These are phyloP conservation scores for Agonum fuliginosum DNA, from an alignment of 2,888 invertebrate genomes.

Conservation along the genomic window DNA sequence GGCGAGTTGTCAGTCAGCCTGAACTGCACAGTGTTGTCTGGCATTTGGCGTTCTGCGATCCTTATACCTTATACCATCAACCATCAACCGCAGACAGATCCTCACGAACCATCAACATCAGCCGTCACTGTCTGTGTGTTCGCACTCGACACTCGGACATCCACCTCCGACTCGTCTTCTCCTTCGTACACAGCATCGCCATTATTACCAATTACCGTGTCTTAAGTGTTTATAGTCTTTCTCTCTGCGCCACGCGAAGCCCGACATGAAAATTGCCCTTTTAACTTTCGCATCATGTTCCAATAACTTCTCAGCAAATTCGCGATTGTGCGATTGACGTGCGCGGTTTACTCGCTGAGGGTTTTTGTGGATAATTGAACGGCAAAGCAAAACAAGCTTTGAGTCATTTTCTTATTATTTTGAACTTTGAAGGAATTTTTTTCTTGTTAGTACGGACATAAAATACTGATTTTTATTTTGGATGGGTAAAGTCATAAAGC, in stretches of 20 bases:
- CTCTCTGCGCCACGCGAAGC: constrained; percentile 35
- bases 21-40: too few species aligned
- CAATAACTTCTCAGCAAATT: constrained; percentile 55
- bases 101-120: constrained; percentile 24
- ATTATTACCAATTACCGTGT: constrained; percentile 60
- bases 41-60: not conserved
- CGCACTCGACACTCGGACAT: constrained; percentile 5
- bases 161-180: constrained; percentile 24
- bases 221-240: constrained; percentile 60
- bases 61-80: constrained; percentile 34
- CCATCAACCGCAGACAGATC: constrained; percentile 1
- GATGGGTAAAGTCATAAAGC: too few species aligned
- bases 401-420: too few species aligned
- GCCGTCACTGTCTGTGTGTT: constrained; percentile 24
- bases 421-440: too few species aligned
- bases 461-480: too few species aligned
- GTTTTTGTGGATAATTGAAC: constrained; percentile 37
- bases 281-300: constrained; percentile 56
- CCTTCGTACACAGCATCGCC: constrained; percentile 54
- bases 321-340: constrained; percentile 48
- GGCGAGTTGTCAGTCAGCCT: constrained; percentile 14
- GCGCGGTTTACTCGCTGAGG: not conserved
- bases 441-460: too few species aligned
- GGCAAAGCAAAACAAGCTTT: too few species aligned
- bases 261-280: constrained; percentile 58